These are phyloP conservation scores for Caenorhabditis afra DNA, from an alignment of 2,888 invertebrate species.

Conservation along the genomic window DNA sequence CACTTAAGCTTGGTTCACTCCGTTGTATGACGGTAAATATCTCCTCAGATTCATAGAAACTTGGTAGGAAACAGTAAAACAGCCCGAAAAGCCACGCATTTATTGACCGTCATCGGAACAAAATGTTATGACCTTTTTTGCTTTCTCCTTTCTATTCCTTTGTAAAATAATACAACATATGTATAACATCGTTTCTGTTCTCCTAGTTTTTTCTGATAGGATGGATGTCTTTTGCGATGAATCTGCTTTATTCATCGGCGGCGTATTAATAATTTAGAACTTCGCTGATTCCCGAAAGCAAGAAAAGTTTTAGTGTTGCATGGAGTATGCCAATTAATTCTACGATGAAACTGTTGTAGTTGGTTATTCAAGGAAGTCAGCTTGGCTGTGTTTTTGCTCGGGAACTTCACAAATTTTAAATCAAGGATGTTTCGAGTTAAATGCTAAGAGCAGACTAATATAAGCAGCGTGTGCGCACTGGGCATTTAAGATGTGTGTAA, in stretches of 20 bases:
- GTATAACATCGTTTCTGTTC: not conserved
- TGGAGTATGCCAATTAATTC: constrained; percentile 43
- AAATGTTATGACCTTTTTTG: constrained; percentile 32
- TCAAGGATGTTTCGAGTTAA: too few species aligned
- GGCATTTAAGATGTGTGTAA: too few species aligned
- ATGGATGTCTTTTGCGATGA: too few species aligned
- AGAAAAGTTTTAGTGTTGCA: constrained; percentile 13
- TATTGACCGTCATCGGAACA: constrained; percentile 29
- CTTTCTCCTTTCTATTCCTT: not conserved
- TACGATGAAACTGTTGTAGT: constrained; percentile 4
- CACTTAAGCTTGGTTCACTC: too few species aligned
- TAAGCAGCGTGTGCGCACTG: too few species aligned
- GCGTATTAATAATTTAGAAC: constrained; percentile 40
- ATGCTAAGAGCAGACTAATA: too few species aligned
- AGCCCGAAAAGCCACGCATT: not conserved
- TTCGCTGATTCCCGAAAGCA: constrained; percentile 26
- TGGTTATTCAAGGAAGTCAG: constrained; percentile 21
- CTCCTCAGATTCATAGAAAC: not conserved
- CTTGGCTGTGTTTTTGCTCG: too few species aligned
- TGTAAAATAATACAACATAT: constrained; percentile 15
- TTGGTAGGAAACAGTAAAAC: not conserved
- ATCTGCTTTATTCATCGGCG: constrained; percentile 13
- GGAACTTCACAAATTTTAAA: too few species aligned
- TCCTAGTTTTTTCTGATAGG: constrained; percentile 4
- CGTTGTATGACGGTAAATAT: too few species aligned